Percentiles rank a stretch among this genome's conserved stretches.
Evolutionary conservation across 2,888 invertebrate genomes (phyloP).

Genomic region (Muschampia staudingeri): DNA sequence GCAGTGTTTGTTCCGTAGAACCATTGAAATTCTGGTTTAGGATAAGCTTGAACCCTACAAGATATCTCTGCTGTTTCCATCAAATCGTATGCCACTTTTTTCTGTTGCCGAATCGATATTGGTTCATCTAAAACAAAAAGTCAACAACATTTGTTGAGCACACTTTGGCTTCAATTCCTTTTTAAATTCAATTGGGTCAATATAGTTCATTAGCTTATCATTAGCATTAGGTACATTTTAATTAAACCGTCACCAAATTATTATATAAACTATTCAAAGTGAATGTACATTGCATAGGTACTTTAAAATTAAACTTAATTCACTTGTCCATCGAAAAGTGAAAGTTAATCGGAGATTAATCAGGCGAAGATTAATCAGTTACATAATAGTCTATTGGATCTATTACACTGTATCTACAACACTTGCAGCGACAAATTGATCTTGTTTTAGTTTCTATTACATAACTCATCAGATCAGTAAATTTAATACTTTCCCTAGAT

Average conservation of each 20-base stretch:
- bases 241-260: background rate
- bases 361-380: slow-evolving; percentile 38
- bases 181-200: background rate
- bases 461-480: slow-evolving; percentile 27
- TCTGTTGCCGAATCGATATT: slow-evolving; percentile 96
- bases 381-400: slow-evolving; percentile 35
- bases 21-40: slow-evolving; percentile 98
- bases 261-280: slow-evolving; percentile 1
- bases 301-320: background rate
- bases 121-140: slow-evolving; percentile 93
- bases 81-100: slow-evolving; percentile 97
- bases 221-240: background rate
- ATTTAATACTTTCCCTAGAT: slow-evolving; percentile 42
- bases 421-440: slow-evolving; percentile 28
- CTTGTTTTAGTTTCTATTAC: slow-evolving; percentile 34
- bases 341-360: slow-evolving; percentile 42
- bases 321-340: background rate
- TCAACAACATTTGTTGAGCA: background rate
- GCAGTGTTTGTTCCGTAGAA: slow-evolving; percentile 95
- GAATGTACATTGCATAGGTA: slow-evolving; percentile 6
- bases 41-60: slow-evolving; percentile 98
- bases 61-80: slow-evolving; percentile 96
- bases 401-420: slow-evolving; percentile 31
- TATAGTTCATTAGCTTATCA: too few relatives aligned
- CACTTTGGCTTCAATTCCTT: slow-evolving; percentile 27